Evolutionary conservation across 2,113 vertebrate genomes (phyloP).

Genomic region (Amphiprion ocellaris): DNA sequence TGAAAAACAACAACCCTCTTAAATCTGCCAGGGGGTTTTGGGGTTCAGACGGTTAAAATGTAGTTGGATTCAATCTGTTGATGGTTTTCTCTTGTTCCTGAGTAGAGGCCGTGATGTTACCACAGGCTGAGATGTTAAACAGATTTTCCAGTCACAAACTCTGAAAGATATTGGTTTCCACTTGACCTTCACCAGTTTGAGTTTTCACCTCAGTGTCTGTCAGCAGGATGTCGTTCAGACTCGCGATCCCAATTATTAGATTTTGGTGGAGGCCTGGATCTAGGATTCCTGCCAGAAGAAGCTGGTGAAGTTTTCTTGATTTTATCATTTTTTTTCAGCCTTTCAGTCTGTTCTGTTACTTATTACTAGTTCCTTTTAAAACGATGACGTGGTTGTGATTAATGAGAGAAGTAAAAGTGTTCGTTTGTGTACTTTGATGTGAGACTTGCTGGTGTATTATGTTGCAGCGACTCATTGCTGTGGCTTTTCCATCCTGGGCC

Average conservation of each 20-base stretch:
- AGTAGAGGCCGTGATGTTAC: neutral
- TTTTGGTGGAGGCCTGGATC: neutral
- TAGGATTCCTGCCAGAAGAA: neutral
- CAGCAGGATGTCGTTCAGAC: no score
- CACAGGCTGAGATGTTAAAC: neutral
- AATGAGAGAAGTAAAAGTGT: neutral
- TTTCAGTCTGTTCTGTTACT: neutral
- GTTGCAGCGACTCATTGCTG: constrained; percentile 4
- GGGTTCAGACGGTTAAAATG: no score
- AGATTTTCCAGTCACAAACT: neutral
- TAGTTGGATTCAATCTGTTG: neutral
- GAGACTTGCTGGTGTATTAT: constrained; percentile 3
- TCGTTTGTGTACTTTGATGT: constrained; percentile 14
- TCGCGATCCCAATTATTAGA: neutral
- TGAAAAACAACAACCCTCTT: no score
- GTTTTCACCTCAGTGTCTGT: neutral
- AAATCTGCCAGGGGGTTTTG: no score
- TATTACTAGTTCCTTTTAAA: neutral
- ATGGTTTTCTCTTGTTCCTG: neutral
- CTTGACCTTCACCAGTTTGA: neutral
- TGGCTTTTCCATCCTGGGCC: constrained; percentile 9
- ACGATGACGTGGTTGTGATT: constrained; percentile 2
- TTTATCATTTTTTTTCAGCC: neutral
- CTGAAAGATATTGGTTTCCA: neutral
- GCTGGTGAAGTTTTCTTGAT: neutral